A percentile compares a stretch with the other conserved stretches of the same genome.
Conservation (phyloP, 2,797 vertebrate genomes). For the Myotis planiceps region DNA sequence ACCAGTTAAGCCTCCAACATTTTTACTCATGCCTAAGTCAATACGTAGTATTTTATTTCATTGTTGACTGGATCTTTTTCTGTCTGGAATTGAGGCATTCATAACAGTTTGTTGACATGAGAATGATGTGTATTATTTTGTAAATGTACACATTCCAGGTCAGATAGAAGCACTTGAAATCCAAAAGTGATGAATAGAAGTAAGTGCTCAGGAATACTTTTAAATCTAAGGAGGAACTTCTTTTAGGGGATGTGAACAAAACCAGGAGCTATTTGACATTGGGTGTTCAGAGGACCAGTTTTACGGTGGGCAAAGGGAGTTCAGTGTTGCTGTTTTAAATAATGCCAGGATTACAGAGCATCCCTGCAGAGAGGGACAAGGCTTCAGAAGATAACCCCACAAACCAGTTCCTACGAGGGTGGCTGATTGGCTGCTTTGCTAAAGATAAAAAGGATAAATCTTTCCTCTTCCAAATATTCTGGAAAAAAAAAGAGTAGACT, state of each 20-base stretch:
- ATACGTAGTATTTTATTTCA: conserved; percentile 75
- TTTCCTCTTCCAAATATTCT: conserved; percentile 91
- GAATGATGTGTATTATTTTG: conserved; percentile 50
- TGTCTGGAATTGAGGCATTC: conserved; percentile 71
- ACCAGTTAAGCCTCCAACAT: neutral
- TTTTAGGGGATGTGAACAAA: conserved; percentile 72
- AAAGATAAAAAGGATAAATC: conserved; percentile 92
- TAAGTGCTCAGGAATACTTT: conserved; percentile 44
- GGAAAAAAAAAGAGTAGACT: conserved; percentile 88
- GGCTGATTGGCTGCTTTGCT: conserved; percentile 90
- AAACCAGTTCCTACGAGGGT: conserved; percentile 87
- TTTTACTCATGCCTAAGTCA: conserved; percentile 68
- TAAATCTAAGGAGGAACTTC: conserved; percentile 44
- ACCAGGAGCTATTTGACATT: conserved; percentile 72
- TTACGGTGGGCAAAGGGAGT: neutral
- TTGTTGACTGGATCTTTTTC: conserved; percentile 79
- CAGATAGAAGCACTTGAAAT: conserved; percentile 55
- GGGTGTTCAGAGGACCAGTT: conserved; percentile 82
- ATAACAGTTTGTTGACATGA: conserved; percentile 67
- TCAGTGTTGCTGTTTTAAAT: neutral
- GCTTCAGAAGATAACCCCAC: conserved; percentile 85
- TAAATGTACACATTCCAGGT: conserved; percentile 51
- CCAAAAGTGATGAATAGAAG: conserved; percentile 31
- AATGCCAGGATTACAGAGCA: conserved; percentile 73
- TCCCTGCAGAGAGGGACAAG: conserved; percentile 70